Evolutionary conservation across 92 coral and sea anemone species (phyloP).

Genomic region (Hydrozoanthus gracilis): DNA sequence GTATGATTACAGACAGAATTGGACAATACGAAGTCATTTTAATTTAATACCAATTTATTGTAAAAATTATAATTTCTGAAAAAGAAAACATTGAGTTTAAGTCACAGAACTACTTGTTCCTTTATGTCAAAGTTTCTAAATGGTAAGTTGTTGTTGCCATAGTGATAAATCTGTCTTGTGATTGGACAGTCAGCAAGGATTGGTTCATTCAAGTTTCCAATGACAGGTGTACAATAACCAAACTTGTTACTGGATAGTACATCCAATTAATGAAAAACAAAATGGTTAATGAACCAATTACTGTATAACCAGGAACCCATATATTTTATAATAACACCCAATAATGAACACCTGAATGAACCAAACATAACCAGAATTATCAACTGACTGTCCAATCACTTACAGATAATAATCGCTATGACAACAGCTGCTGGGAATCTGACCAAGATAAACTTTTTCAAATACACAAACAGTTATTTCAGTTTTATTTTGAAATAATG

Average conservation of each 20-base stretch:
- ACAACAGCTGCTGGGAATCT: no score
- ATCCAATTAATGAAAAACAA: background rate
- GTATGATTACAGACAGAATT: no score
- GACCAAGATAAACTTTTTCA: no score
- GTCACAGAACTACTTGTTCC: background rate
- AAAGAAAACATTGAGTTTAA: background rate
- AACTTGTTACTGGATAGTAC: constrained; percentile 3
- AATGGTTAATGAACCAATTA: background rate
- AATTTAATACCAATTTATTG: background rate
- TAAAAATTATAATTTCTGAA: background rate
- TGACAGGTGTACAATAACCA: background rate
- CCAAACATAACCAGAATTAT: no score
- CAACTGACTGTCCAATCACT: no score
- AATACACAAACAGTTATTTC: no score
- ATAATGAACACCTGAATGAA: no score
- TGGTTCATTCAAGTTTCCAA: background rate
- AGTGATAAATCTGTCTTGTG: background rate
- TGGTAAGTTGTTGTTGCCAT: background rate
- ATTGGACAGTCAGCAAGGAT: background rate
- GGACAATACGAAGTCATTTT: no score
- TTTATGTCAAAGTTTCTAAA: background rate
- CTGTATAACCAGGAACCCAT: no score
- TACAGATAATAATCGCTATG: no score
- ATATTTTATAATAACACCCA: no score
- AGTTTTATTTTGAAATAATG: no score